phyloP scores from a whole-genome alignment of 2,797 vertebrate species.

The Enteromius anoplus region DNA sequence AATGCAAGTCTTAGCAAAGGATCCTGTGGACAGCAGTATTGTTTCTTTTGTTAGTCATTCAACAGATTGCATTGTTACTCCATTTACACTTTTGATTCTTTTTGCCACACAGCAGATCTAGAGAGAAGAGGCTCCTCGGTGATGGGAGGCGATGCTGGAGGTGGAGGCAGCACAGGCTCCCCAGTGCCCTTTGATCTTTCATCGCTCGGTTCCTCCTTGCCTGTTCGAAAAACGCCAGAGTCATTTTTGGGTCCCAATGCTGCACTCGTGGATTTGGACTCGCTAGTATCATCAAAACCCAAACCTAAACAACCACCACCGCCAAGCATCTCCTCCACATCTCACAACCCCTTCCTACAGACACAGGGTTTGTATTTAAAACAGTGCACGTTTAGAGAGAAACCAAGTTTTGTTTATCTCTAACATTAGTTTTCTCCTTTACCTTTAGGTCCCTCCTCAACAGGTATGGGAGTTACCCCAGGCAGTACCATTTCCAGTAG shows the following conservation, averaged over 20 bases:
- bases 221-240: slow-evolving; percentile 88
- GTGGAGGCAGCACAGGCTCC: slow-evolving; percentile 73
- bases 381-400: not conserved
- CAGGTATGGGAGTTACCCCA: slow-evolving; percentile 80
- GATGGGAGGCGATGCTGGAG: slow-evolving; percentile 62
- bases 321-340: slow-evolving; percentile 77
- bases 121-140: slow-evolving; percentile 78
- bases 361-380: slow-evolving; percentile 73
- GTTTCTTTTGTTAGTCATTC: not conserved
- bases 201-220: slow-evolving; percentile 76
- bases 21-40: not conserved
- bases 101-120: slow-evolving; percentile 74
- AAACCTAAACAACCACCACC: slow-evolving; percentile 80
- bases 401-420: not conserved
- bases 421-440: not conserved
- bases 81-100: not conserved
- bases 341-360: slow-evolving; percentile 84
- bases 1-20: not conserved
- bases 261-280: slow-evolving; percentile 90
- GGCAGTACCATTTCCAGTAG: slow-evolving; percentile 82
- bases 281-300: slow-evolving; percentile 85
- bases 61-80: not conserved
- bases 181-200: slow-evolving; percentile 88
- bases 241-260: slow-evolving; percentile 93
- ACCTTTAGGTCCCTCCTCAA: slow-evolving; percentile 77